Conservation (phyloP, 2,888 invertebrate species). For the Ichneumoninae sp. region DNA sequence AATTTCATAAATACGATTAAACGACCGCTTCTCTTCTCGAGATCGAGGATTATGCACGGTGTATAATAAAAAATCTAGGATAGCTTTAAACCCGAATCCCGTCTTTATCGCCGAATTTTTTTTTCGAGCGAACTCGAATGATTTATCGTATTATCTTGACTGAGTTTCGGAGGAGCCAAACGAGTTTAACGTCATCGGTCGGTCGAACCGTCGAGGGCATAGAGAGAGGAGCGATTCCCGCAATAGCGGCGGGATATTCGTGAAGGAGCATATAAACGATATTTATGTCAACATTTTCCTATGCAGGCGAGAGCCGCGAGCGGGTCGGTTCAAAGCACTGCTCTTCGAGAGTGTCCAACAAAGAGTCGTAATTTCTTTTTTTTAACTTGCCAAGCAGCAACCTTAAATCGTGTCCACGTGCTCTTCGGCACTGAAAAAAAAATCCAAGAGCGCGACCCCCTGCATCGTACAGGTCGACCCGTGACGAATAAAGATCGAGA, state of each 20-base stretch:
- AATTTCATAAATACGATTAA: constrained; percentile 46
- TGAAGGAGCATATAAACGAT: constrained; percentile 70
- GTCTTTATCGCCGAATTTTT: constrained; percentile 60
- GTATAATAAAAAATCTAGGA: constrained; percentile 19
- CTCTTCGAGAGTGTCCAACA: constrained; percentile 56
- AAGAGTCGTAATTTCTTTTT: constrained; percentile 68
- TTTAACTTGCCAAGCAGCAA: constrained; percentile 52
- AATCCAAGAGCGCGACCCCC: constrained; percentile 64
- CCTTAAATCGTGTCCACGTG: constrained; percentile 10
- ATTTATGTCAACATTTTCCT: constrained; percentile 75
- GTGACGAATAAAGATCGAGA: constrained; percentile 69
- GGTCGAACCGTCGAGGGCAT: background rate
- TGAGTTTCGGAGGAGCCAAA: constrained; percentile 7
- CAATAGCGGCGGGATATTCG: constrained; percentile 61
- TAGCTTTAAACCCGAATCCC: constrained; percentile 63
- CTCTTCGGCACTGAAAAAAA: constrained; percentile 41
- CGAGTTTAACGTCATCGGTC: constrained; percentile 42
- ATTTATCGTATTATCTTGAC: constrained; percentile 69
- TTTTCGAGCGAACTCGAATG: constrained; percentile 56
- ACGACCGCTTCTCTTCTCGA: constrained; percentile 28
- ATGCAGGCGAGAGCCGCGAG: constrained; percentile 59
- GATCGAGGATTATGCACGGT: constrained; percentile 11
- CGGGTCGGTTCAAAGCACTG: constrained; percentile 65
- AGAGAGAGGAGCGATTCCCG: constrained; percentile 54
- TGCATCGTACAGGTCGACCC: constrained; percentile 65